Conservation (phyloP, 1,140 invertebrate genomes). For the Saccostrea glomerata region DNA sequence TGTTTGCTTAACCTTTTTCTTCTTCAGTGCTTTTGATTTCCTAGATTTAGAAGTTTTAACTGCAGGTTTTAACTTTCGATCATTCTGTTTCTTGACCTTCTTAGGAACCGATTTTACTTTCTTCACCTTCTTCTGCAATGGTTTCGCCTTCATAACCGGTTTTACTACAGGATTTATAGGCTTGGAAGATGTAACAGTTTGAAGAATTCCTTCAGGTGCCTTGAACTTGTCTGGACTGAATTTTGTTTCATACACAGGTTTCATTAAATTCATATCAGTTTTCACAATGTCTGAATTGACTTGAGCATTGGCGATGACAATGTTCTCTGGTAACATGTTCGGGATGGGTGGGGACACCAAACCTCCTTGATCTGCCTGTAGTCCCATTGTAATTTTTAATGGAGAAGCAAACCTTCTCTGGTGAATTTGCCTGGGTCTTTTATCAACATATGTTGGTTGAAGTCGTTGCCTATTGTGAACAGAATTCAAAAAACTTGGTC, state of each 20-base stretch:
- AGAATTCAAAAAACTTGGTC: neutral
- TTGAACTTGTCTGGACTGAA: neutral
- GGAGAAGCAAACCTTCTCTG: neutral
- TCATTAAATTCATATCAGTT: neutral
- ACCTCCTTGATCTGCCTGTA: neutral
- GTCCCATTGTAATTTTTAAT: neutral
- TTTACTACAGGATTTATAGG: neutral
- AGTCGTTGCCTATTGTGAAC: neutral
- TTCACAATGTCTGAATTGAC: neutral
- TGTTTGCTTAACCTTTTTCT: neutral
- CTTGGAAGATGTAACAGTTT: neutral
- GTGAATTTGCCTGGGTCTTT: slow-evolving; percentile 7
- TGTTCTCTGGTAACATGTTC: neutral
- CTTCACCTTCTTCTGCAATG: neutral
- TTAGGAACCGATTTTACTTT: neutral
- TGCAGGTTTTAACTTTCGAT: neutral
- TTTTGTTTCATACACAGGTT: neutral
- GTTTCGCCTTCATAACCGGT: neutral
- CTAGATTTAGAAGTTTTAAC: neutral
- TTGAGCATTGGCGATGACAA: neutral
- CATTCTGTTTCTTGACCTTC: neutral
- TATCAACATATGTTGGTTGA: slow-evolving; percentile 5
- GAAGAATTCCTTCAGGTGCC: neutral
- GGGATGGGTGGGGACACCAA: neutral
- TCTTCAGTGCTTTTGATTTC: neutral